phyloP scores from a whole-genome alignment of 2,797 vertebrate species.

The Catamblyrhynchus diadema region DNA sequence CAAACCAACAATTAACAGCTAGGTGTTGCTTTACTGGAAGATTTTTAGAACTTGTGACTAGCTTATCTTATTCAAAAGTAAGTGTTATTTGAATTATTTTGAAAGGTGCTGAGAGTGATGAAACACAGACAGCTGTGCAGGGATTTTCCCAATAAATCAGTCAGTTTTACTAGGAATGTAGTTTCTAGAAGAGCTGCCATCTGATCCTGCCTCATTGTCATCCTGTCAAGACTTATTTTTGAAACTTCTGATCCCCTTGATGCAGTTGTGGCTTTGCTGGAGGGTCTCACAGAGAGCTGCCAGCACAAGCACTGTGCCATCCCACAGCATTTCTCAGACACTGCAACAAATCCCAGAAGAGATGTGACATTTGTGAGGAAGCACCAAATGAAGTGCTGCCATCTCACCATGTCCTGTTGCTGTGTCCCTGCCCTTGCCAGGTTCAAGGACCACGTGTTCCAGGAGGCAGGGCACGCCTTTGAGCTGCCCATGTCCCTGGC shows the following conservation, averaged over 20 bases:
- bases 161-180: not conserved
- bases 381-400: not conserved
- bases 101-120: not conserved
- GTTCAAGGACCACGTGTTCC: conserved; percentile 79
- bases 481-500: conserved; percentile 84
- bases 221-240: not conserved
- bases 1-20: not conserved
- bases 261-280: not conserved
- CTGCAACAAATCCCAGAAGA: not conserved
- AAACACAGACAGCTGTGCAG: not conserved
- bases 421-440: conserved; percentile 59
- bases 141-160: not conserved
- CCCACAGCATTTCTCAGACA: not conserved
- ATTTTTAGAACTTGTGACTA: not conserved
- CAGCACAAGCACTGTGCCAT: not conserved
- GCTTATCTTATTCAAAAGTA: not conserved
- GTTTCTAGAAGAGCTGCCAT: not conserved
- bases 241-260: not conserved
- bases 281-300: not conserved
- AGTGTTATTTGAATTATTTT: not conserved
- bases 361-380: not conserved
- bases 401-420: not conserved
- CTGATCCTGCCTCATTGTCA: not conserved
- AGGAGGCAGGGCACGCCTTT: conserved; percentile 74
- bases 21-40: not conserved